Evolutionary conservation across 2,888 invertebrate species (phyloP).

Genomic region (Sphaerophoria taeniata): DNA sequence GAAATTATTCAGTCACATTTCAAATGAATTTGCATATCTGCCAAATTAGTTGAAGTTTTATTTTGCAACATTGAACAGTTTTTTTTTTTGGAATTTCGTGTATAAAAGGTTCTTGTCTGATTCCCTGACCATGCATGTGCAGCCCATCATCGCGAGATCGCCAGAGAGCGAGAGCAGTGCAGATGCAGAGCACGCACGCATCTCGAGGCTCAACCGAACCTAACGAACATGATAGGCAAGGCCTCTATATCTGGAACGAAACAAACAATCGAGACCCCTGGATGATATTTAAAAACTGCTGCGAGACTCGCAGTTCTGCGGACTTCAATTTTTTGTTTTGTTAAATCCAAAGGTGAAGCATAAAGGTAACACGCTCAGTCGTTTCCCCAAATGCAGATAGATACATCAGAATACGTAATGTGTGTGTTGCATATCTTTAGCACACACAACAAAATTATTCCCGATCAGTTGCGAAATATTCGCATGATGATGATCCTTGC

Average conservation of each 20-base stretch:
- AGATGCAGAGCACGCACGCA: conserved; percentile 51
- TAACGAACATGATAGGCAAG: neutral
- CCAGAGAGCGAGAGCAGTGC: neutral
- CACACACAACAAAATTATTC: conserved; percentile 27
- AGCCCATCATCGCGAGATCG: neutral
- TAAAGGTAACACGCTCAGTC: conserved; percentile 62
- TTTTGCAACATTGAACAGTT: conserved; percentile 47
- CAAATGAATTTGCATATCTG: conserved; percentile 67
- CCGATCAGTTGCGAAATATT: conserved; percentile 51
- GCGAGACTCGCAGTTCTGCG: neutral
- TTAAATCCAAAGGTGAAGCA: conserved; percentile 39
- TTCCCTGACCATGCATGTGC: conserved; percentile 63
- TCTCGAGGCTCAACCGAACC: neutral
- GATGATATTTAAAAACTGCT: neutral
- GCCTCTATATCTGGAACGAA: neutral
- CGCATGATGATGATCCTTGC: conserved; percentile 70
- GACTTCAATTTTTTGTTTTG: conserved; percentile 44
- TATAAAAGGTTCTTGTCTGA: conserved; percentile 57
- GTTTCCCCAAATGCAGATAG: conserved; percentile 72
- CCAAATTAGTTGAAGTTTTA: conserved; percentile 69
- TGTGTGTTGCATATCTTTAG: conserved; percentile 75
- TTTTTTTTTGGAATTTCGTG: neutral
- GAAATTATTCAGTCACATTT: conserved; percentile 59
- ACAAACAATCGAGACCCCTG: conserved; percentile 14
- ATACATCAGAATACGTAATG: conserved; percentile 75